Evolutionary conservation across 2,113 vertebrate species (phyloP).

Genomic region (Apistogramma diplotaenia): DNA sequence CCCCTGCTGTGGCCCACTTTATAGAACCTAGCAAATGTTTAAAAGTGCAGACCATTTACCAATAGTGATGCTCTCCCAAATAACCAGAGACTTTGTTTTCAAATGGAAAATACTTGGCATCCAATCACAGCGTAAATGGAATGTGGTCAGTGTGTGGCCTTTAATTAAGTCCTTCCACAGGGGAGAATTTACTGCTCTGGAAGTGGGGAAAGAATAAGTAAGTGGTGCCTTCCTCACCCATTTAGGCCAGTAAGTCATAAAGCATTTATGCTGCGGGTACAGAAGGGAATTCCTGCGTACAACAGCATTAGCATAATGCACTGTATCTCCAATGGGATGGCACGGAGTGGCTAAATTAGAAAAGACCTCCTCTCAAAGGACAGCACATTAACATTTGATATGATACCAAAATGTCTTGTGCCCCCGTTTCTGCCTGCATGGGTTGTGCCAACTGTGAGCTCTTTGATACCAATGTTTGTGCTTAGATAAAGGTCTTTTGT

Average conservation of each 20-base stretch:
- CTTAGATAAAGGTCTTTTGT: constrained; percentile 3
- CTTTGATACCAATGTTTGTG: neutral
- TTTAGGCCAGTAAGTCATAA: neutral
- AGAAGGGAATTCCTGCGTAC: neutral
- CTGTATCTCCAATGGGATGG: neutral
- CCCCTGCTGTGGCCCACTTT: neutral
- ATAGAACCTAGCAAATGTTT: neutral
- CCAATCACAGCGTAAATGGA: constrained; percentile 27
- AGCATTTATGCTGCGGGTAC: neutral
- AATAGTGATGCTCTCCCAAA: neutral
- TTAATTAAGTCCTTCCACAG: constrained; percentile 30
- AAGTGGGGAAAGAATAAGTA: constrained; percentile 4
- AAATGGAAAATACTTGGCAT: constrained; percentile 18
- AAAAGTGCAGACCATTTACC: neutral
- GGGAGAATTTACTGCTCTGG: constrained; percentile 11
- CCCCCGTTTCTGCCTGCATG: neutral
- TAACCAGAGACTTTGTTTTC: constrained; percentile 22
- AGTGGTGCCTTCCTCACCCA: neutral
- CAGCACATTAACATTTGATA: neutral
- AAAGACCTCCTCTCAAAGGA: neutral
- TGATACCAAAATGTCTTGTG: neutral
- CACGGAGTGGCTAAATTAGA: neutral
- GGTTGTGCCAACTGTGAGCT: neutral
- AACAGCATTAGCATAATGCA: neutral
- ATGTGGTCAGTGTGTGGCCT: constrained; percentile 33